Evolutionary conservation across 2,797 vertebrate species (phyloP).

Genomic region (Sebastolobus alascanus): DNA sequence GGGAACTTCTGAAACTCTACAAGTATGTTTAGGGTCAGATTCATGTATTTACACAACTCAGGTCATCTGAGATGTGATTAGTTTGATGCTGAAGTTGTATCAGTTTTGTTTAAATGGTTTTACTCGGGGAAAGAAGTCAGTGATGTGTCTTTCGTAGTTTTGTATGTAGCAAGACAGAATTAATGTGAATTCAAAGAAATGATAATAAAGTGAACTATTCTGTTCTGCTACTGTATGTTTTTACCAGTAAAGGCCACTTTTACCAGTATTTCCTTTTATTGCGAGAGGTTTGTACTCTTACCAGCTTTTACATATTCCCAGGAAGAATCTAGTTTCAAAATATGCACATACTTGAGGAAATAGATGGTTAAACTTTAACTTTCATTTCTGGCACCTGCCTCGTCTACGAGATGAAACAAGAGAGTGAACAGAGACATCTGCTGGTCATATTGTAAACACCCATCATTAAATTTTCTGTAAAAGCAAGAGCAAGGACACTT

Average conservation of each 20-base stretch:
- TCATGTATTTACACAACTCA: constrained; percentile 17
- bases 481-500: background rate
- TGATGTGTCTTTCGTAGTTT: background rate
- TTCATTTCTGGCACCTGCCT: background rate
- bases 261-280: background rate
- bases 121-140: background rate
- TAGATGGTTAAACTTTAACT: background rate
- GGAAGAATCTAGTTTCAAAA: background rate
- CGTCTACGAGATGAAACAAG: background rate
- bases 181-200: constrained; percentile 6
- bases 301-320: background rate
- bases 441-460: constrained; percentile 29
- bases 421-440: constrained; percentile 36
- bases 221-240: background rate
- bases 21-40: constrained; percentile 4
- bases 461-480: background rate
- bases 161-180: background rate
- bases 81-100: background rate
- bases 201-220: background rate
- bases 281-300: background rate
- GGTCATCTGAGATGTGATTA: background rate
- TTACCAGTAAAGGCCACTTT: background rate
- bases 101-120: background rate
- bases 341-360: background rate
- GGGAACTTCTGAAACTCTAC: background rate